Conservation (phyloP, 2,888 invertebrate genomes). For the Temnothorax ravouxi region DNA sequence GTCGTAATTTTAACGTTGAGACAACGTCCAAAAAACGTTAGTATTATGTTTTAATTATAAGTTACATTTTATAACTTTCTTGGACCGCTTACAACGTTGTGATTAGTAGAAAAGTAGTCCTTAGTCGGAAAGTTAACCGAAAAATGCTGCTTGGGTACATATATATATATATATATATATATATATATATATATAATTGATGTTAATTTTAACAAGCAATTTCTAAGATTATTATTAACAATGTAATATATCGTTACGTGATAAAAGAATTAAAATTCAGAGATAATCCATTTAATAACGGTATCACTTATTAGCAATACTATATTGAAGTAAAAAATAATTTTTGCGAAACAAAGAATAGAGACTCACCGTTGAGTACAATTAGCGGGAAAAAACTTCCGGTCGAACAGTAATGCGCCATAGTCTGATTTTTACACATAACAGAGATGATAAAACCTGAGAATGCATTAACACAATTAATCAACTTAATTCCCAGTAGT, state of each 20-base stretch:
- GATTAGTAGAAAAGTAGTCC: too few species aligned
- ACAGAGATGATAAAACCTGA: constrained; percentile 93
- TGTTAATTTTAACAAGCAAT: not conserved
- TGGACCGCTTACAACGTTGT: too few species aligned
- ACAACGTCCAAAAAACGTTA: too few species aligned
- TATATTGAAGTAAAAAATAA: not conserved
- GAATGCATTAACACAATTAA: constrained; percentile 4
- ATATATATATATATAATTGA: too few species aligned
- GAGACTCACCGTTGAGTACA: constrained; percentile 92
- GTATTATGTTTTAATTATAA: too few species aligned
- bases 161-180: too few species aligned
- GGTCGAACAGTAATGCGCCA: constrained; percentile 94
- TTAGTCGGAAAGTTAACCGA: too few species aligned
- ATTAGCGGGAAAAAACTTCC: constrained; percentile 97
- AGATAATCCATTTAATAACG: not conserved
- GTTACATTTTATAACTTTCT: too few species aligned
- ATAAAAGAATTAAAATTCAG: not conserved
- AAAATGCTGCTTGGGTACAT: too few species aligned
- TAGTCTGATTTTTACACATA: constrained; percentile 92
- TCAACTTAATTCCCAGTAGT: not conserved
- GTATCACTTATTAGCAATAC: not conserved
- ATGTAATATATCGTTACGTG: not conserved
- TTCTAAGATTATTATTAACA: not conserved
- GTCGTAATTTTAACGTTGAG: too few species aligned
- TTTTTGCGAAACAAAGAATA: not conserved